Evolutionary conservation across 2,797 vertebrate genomes (phyloP), one percentile per base, ranked within the genome.

Genomic region (Neosilurus mollespiculum): DNA sequence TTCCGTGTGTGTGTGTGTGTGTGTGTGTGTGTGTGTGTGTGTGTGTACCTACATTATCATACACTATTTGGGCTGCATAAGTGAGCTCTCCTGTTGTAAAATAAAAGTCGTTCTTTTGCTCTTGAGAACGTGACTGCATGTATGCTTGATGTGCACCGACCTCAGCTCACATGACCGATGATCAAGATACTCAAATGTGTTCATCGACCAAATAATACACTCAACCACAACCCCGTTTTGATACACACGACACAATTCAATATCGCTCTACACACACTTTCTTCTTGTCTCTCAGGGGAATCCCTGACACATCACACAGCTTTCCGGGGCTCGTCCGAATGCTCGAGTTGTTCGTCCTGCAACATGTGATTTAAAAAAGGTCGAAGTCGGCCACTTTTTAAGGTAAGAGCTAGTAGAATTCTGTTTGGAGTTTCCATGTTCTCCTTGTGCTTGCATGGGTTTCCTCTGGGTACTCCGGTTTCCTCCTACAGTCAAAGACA

Each of bases 11-110:
- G 15, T 53, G 58, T 49, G 22, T 79, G 9, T 78, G 30, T 62
- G 76, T 49, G 30, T 58, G 64, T 77, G 49, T 71, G 71, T 56
- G 37, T 66, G 37, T 58, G 78, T 78, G 64, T 67, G 82, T 53
- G 77, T 72, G 80, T 82, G 51, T 72, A 18, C 66, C 6, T 84
- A 70, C 78, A 67, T 82, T 86, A 71, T 81, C 37, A 78, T 64
- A 61, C 43, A 51, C 49, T 81, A 84, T 73, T 54, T 84, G 78
- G 73, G 64, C 62, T 86, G 78, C 49, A 80, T 87, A 84, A 86
- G 83, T 62, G 66, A 85, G 69, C 83, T 85, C 81, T 85, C 65
- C 83, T 83, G 56, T 9, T 30, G 8, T 65, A 11, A n/a, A 84
- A 81, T 88, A 78, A 86, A 88, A 85, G 72, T 66, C 54, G 14